Base-by-base conservation (phyloP, 2,888 invertebrate genomes). In the Ectropis crepuscularia region DNA sequence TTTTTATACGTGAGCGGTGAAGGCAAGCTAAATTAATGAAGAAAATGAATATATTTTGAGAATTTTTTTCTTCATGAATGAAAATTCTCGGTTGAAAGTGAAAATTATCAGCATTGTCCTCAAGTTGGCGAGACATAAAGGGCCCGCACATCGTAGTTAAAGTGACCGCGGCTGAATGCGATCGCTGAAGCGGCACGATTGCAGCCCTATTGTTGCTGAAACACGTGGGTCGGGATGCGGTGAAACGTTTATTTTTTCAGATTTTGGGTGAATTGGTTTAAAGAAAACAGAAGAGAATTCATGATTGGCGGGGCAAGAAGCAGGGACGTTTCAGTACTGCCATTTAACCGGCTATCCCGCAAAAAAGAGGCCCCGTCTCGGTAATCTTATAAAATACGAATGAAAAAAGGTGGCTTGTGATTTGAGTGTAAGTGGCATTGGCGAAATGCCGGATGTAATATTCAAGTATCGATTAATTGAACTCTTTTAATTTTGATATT, bases 91-190 rank as follows among this genome's bases (percentile, higher is more conserved):
- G 47, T 41, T 8, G 46, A 51, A 61, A 61, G 55, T 68, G 74
- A 74, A 76, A 80, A 79, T 74, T 77, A 79, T 80, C 78, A 79
- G 77, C 72, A 76, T 77, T 76, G 74, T 78, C 70, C 80, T 77
- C 76, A 83, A 85, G 80, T 83, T 80, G 78, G 76, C 81, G 75
- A 74, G 67, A 79, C 78, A 87, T 85, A 86, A 83, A 85, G 85
- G 81, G 80, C 85, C 86, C 87, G 86, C 86, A 86, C 83, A 80
- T 84, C 78, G 76, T 79, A 81, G 82, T 81, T 81, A 78, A 80
- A 85, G 82, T 86, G 86, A 86, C 83, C 87, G 83, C 79, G 71
- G 53, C 75, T 80, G 82, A 85, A 83, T 81, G 75, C 76, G 80
- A 75, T 72, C 79, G 80, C 72, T 79, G 65, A 64, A 71, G 69